Conservation (phyloP, 2,113 vertebrate species). For the Emydocephalus ijimae region DNA sequence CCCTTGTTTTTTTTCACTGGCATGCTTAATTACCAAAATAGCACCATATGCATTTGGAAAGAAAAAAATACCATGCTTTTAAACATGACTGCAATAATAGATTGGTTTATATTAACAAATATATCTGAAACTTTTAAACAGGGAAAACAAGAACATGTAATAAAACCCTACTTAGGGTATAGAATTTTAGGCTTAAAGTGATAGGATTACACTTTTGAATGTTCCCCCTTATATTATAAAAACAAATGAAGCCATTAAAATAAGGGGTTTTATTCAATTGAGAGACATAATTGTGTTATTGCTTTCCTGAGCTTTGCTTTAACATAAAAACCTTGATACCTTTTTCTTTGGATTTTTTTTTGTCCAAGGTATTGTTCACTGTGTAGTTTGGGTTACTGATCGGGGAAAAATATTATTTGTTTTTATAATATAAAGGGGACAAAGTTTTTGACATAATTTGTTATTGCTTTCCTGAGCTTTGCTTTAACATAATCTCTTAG, state of each 20-base stretch:
- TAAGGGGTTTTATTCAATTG: conserved; percentile 3
- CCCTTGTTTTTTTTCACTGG: background rate
- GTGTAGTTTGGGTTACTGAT: too few species aligned
- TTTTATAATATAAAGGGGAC: too few species aligned
- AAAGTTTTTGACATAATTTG: conserved; percentile 14
- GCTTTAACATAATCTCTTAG: conserved; percentile 46
- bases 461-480: conserved; percentile 37
- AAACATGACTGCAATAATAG: background rate
- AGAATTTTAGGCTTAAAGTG: background rate
- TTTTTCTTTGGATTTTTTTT: too few species aligned
- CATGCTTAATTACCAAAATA: background rate
- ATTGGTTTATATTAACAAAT: background rate
- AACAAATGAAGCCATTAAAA: background rate
- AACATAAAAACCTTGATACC: conserved; percentile 22
- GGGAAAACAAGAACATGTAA: background rate
- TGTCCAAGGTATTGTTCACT: too few species aligned
- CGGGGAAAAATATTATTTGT: too few species aligned
- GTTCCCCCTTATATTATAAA: background rate
- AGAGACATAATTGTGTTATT: conserved; percentile 17
- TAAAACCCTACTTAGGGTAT: background rate
- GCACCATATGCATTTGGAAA: background rate
- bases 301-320: conserved; percentile 35
- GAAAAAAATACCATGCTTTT: background rate
- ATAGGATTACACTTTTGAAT: background rate
- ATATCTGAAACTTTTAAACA: background rate